Conservation (phyloP, 2,888 invertebrate genomes). For the Callinectes sapidus region DNA sequence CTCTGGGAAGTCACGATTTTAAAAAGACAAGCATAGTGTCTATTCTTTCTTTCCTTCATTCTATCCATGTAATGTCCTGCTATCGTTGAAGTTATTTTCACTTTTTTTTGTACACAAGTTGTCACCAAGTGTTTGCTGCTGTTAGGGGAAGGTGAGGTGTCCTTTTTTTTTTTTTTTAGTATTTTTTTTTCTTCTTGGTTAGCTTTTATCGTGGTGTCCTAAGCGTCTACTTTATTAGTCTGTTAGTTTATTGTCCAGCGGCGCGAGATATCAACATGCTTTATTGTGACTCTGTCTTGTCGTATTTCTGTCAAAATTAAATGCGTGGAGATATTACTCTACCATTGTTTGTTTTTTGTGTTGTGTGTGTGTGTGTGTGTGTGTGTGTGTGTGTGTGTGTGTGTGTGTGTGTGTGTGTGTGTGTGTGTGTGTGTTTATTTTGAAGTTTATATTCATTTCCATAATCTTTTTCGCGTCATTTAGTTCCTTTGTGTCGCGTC, state of each 20-base stretch:
- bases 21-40: not conserved
- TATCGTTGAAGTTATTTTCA: not conserved
- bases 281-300: slow-evolving; percentile 18
- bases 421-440: slow-evolving; percentile 24
- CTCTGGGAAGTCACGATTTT: not conserved
- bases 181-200: not conserved
- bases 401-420: slow-evolving; percentile 34
- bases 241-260: not conserved
- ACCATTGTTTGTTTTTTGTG: not conserved
- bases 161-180: not conserved
- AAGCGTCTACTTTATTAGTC: not conserved
- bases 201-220: not conserved
- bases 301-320: not conserved
- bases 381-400: slow-evolving; percentile 31
- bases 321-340: not conserved
- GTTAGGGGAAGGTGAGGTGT: not conserved
- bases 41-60: not conserved
- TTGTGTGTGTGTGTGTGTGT: slow-evolving; percentile 31
- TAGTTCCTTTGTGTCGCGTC: slow-evolving; percentile 29
- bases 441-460: slow-evolving; percentile 13
- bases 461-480: not conserved
- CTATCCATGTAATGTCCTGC: not conserved
- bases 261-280: not conserved
- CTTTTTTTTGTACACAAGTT: not conserved
- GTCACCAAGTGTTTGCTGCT: not conserved